Evolutionary conservation across 2,888 invertebrate genomes (phyloP), one percentile per base, ranked within the genome.

Genomic region (Meloe dianella): DNA sequence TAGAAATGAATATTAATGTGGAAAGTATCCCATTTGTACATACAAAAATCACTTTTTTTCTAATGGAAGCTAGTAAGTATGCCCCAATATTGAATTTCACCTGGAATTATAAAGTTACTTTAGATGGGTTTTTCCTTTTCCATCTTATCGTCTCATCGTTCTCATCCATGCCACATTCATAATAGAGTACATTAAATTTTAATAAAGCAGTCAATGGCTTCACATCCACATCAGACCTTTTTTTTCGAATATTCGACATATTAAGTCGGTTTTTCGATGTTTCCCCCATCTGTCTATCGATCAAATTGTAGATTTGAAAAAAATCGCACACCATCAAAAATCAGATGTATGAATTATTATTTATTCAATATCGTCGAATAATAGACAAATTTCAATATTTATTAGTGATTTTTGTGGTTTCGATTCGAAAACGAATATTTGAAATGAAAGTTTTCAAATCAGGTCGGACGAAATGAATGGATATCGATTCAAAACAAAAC

Each of bases 171-270:
- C 67, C 67, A 59, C 64, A 67, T 68, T 63, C 65, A 68, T 65
- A 68, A 68, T 67, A 41, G 67, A 61, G 51, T 56, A 67, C 69
- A 69, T 71, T 71, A 71, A 69, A 69, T 67, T 71, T 71, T 71
- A 69, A 71, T 69, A 69, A 62, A 66, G 64, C 66, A 60, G 63
- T 64, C 68, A 64, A 67, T 67, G 59, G 66, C 64, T 66, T 64
- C 61, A 63, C 51, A 24, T 56, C 47, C 58, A 66, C 63, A 63
- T 63, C 66, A 60, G 30, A 63, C 66, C 63, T 41, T 63, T 60
- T 24, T 32, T 60, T 24, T 32, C 38, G 60, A 57, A 66, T 60
- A 32, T 60, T 60, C 59, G 59, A 35, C 35, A 35, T 1, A 4
- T 35, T 35, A 35, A 35, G 35, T 35, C 5, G 12, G 3, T 35